Evolutionary conservation across 2,888 invertebrate genomes (phyloP).

Genomic region (Platycheirus albimanus): DNA sequence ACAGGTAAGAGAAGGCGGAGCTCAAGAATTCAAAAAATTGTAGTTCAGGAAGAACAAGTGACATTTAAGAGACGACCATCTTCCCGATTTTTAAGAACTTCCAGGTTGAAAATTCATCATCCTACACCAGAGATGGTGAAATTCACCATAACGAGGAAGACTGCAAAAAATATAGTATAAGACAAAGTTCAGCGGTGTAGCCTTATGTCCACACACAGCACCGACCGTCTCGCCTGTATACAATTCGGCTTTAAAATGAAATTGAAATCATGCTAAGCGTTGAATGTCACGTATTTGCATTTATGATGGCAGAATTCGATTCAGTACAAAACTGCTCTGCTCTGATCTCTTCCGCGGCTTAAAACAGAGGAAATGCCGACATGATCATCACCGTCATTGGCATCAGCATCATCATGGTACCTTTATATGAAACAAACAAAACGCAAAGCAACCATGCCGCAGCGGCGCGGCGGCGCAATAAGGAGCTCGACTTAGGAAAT

Average conservation of each 20-base stretch:
- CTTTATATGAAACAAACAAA: conserved; percentile 18
- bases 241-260: conserved; percentile 61
- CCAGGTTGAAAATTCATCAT: too few relatives aligned
- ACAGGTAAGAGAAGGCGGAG: too few relatives aligned
- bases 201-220: neutral
- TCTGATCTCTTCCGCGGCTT: conserved; percentile 70
- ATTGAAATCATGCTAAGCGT: conserved; percentile 73
- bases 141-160: conserved; percentile 39
- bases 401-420: conserved; percentile 36
- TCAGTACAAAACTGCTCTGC: conserved; percentile 69
- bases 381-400: conserved; percentile 67
- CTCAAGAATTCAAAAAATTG: too few relatives aligned
- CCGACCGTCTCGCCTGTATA: neutral
- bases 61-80: too few relatives aligned
- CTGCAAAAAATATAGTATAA: conserved; percentile 38
- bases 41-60: too few relatives aligned
- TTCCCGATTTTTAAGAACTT: too few relatives aligned
- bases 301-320: conserved; percentile 74
- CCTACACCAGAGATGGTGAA: neutral
- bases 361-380: conserved; percentile 66
- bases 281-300: conserved; percentile 75
- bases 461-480: too few relatives aligned
- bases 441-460: neutral
- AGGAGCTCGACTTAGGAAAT: conserved; percentile 59
- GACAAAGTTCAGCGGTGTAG: conserved; percentile 22